Base-by-base conservation (phyloP, 2,113 vertebrate genomes). In the Xenopus borealis region DNA sequence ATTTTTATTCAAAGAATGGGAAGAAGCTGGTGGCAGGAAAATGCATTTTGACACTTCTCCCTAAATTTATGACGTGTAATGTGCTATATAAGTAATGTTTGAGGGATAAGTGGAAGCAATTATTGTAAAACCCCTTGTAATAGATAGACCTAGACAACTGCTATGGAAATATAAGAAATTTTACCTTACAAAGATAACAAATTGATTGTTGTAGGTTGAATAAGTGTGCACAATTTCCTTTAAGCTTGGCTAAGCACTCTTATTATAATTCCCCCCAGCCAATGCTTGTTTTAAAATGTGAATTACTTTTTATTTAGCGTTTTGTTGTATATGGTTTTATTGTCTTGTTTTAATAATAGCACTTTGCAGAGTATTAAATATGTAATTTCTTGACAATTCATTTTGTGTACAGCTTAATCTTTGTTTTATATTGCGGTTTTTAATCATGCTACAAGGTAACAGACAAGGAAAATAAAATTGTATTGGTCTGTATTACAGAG, bases 321-420 rank as follows among this genome's bases (percentile, higher is more conserved):
- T 45, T 59, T 53, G 53, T 44, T 58, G 68, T 70, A 59, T 70
- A 59, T 55, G 11, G 50, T 14, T 59, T 70, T 69, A 57, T 57
- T 44, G 68, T 70, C 68, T 70, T 70, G 14, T 18, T 70, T 70
- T 70, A 70, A 70, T 70, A 70, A 70, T 59, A 40, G 55, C 17
- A 17, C 68, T 70, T 70, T 70, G 53, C 40, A 27, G 53, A 59
- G 30, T 70, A 59, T 70, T 70, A 70, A 70, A 70, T 70, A 53
- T 70, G 68, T 70, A 53, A 70, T 44, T 44, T 59, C 68, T 45
- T 70, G 68, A 70, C 68, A 70, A 70, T 59, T 57, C 53, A 59
- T 70, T 70, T 70, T 59, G 40, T 19, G 20, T 59, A 45, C 68
- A 44, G 30, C 52, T 58, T 18, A 58, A 70, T 70, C 19, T 18